Conservation (phyloP, 1,140 invertebrate species). For the Procambarus clarkii region DNA sequence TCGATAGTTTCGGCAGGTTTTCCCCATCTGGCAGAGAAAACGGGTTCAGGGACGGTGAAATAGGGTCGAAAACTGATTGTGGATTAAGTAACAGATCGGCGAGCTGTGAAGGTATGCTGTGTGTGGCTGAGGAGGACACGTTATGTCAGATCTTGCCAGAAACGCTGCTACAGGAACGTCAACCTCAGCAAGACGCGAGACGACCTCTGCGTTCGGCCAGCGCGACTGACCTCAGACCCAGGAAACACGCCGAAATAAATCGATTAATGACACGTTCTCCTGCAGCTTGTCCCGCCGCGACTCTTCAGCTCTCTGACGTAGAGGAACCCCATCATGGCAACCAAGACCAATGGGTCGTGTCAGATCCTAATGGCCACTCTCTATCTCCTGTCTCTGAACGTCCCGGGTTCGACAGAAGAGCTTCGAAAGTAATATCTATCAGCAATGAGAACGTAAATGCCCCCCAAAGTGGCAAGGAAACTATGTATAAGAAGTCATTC, state of each 20-base stretch:
- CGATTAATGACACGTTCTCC: background rate
- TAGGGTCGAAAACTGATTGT: background rate
- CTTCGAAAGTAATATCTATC: background rate
- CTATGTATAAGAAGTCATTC: constrained; percentile 30
- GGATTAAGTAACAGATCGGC: background rate
- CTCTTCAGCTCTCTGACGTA: background rate
- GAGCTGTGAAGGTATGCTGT: background rate
- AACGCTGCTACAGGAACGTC: background rate
- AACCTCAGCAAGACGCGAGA: too few species aligned
- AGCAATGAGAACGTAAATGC: constrained; percentile 43
- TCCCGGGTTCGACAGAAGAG: background rate
- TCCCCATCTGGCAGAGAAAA: background rate
- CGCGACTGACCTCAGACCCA: background rate
- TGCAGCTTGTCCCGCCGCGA: background rate
- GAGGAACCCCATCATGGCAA: background rate
- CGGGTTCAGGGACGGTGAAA: background rate
- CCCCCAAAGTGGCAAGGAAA: background rate
- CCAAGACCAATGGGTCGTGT: background rate
- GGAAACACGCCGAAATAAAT: too few species aligned
- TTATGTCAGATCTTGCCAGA: background rate
- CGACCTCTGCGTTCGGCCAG: background rate
- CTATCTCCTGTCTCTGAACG: background rate
- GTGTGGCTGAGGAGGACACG: background rate
- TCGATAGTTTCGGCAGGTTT: background rate
- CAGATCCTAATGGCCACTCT: background rate